Evolutionary conservation across 53 echinoderm and acorn worm species (phyloP), one percentile per base, ranked within the genome.

Genomic region (Henricia sp.): DNA sequence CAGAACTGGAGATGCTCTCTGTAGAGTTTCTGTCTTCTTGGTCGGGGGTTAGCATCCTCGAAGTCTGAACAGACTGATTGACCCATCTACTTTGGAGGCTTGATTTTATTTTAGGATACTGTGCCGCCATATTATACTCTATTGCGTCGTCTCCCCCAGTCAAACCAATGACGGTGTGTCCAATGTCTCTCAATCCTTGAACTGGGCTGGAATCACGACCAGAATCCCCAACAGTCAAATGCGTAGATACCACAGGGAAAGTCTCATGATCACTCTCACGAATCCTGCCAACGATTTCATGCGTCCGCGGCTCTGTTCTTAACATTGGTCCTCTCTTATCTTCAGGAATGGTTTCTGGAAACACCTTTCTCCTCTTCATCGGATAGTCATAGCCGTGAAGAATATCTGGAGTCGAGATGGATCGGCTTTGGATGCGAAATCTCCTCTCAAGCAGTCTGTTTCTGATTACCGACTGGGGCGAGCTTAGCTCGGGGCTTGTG

Each of bases 361-460:
- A 20, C 44, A 17, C 42, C 34, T 20, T 42, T 19, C 34, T 40
- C 9, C 44, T 64, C 39, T 39, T 24, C n/a, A 43, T 17, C 2
- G 80, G 64, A 41, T 62, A 62, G 34, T 13, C 44, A 29, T 57
- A 80, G n/a, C 32, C 63, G 21, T 48, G 65, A 5, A 80, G 14
- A 46, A 80, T 80, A 19, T 80, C 80, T 19, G 80, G 80, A 17
- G 80, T 80, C 1, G 80, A 80, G 30, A 80, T 44, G 0, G 80
- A 80, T 34, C 46, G 40, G 9, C 48, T 48, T 23, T 36, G 50
- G 19, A 50, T 46, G n/a, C 46, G 80, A 21, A 14, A 57, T 36
- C 80, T 62, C 64, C 80, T 62, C 21, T 64, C 80, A 16, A 80
- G 80, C 80, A 80, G 34, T 28, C 36, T 64, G 50, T 50, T 80